Evolutionary conservation across 2,113 vertebrate genomes (phyloP).

Genomic region (Struthidea cinerea): DNA sequence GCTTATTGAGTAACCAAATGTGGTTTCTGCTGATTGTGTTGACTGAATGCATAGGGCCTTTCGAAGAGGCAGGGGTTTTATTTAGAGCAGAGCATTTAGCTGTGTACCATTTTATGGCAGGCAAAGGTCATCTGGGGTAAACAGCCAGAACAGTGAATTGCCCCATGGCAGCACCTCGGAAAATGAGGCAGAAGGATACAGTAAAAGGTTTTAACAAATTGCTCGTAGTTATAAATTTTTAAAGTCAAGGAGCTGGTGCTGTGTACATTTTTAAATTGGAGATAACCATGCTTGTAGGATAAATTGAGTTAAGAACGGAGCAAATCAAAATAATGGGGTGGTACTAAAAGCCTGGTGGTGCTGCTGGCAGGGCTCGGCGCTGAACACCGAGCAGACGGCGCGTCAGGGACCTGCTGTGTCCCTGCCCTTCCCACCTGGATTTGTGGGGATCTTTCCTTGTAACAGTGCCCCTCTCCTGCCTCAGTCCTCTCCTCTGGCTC

Average conservation of each 20-base stretch:
- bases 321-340: conserved; percentile 15
- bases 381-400: accelerated
- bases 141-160: conserved; percentile 6
- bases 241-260: conserved; percentile 6
- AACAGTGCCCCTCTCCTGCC: not conserved
- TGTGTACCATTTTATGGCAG: conserved; percentile 27
- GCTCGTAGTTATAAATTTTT: not conserved
- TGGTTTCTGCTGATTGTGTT: conserved; percentile 54
- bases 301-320: conserved; percentile 33
- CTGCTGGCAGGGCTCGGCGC: not conserved
- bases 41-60: conserved; percentile 42
- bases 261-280: conserved; percentile 17
- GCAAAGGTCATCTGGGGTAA: conserved; percentile 25
- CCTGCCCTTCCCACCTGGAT: not conserved
- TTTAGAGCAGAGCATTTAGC: conserved; percentile 10
- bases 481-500: not conserved
- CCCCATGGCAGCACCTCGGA: not conserved
- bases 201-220: conserved; percentile 38
- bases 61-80: conserved; percentile 12
- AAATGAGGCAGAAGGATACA: conserved; percentile 5
- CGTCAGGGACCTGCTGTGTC: not conserved
- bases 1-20: conserved; percentile 55
- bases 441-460: not conserved
- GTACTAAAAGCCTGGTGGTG: not conserved
- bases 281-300: conserved; percentile 35